Base-by-base conservation (phyloP, 2,113 vertebrate genomes). In the Platycercus adscitus region DNA sequence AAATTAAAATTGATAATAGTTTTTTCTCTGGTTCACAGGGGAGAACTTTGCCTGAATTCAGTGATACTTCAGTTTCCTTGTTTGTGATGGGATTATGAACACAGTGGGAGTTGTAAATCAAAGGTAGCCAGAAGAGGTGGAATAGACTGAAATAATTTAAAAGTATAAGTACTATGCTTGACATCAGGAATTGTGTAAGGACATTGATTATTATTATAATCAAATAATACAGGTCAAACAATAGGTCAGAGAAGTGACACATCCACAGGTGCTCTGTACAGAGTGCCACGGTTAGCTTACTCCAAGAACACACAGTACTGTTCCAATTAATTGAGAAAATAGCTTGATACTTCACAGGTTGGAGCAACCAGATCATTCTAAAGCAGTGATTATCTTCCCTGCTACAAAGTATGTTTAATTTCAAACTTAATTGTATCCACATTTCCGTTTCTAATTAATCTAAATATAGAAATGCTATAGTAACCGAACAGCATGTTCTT, bases 361-460 rank as follows among this genome's bases (percentile, higher is more conserved):
- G 89, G 55, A 96, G 79, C 81, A 96, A 92, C 73, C 88, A 80
- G 76, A 93, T 96, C 93, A 96, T 97, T 97, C 94, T 97, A 97
- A 98, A 96, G 87, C 79, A 91, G 88, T 97, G 94, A 98, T 98
- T 98, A 98, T 96, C 95, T 96, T 97, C 83, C 81, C 93, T 83
- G 33, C 93, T 95, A 97, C 94, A 82, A 90, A 96, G 77, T 91
- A 93, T 96, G 81, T 97, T 98, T 98, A 97, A 96, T 98, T 98
- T 98, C 97, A 96, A 97, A 97, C 93, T 95, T 96, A 98, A 97
- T 96, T 97, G 93, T 96, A 97, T 91, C 75, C 96, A 96, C 81
- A 78, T 97, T 98, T 98, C 97, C 93, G 71, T 96, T 98, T 98
- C 96, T 98, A 97, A 98, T 98, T 98, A 98, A 97, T 97, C 93